Evolutionary conservation across 1,140 invertebrate species (phyloP).

Genomic region (Nasonia vitripennis): DNA sequence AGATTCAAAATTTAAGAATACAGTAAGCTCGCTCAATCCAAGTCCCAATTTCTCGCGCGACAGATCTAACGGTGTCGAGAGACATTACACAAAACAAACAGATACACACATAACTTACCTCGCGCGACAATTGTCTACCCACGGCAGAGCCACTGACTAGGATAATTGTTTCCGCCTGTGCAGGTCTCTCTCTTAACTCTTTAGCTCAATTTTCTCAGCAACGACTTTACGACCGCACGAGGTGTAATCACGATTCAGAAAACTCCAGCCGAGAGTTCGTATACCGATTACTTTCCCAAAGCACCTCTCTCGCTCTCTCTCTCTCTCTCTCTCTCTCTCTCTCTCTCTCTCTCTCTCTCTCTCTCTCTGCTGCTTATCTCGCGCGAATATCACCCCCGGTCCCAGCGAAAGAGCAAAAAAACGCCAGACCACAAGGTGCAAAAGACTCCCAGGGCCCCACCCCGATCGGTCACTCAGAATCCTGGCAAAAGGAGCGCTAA

Average conservation of each 20-base stretch:
- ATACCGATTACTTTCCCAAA: background rate
- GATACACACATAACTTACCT: conserved; percentile 13
- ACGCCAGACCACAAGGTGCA: background rate
- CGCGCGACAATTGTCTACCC: conserved; percentile 2
- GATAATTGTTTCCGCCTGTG: conserved; percentile 33
- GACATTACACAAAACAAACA: background rate
- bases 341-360: background rate
- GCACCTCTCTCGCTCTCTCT: background rate
- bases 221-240: background rate
- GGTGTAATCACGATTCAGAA: background rate
- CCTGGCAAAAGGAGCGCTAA: background rate
- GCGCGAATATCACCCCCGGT: background rate
- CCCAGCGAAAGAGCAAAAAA: background rate
- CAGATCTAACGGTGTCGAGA: background rate
- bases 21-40: background rate
- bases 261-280: background rate
- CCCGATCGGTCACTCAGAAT: background rate
- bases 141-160: conserved; percentile 15
- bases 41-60: background rate
- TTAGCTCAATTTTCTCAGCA: conserved; percentile 22
- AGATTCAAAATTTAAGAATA: background rate
- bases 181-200: background rate
- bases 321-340: background rate
- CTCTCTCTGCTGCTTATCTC: conserved; percentile 8
- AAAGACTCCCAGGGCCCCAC: background rate